Evolutionary conservation across 2,888 invertebrate genomes (phyloP), one percentile per base, ranked within the genome.

Genomic region (Chirona hameri): DNA sequence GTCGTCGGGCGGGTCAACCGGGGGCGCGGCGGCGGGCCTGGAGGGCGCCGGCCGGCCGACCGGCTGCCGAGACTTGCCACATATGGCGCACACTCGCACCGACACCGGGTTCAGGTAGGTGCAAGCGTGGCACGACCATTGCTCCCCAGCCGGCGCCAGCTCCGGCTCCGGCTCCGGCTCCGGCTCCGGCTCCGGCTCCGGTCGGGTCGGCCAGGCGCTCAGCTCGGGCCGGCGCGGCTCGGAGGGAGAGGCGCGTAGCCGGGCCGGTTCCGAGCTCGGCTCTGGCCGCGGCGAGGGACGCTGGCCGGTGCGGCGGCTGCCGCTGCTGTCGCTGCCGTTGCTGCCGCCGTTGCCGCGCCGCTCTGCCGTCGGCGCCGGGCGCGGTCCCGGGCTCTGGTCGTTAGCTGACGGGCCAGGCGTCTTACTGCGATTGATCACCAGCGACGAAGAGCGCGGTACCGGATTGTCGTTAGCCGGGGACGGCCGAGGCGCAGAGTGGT

Each of bases 51-150:
- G 52, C 27, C 52, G n/a, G 12, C 48, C 27, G 27, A 1, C n/a
- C 79, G 14, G 48, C n/a, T n/a, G 79, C 24, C 79, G 79, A n/a
- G 79, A 15, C 79, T 79, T 79, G 12, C 79, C 79, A 52, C 79
- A 79, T n/a, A 79, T 52, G 52, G 39, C 12, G 52, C 79, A 79
- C 48, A 79, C 52, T 0, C 15, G 14, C n/a, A 52, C 79, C 15
- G 48, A 4, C n/a, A 27, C 79, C 12, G 79, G 48, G 27, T 79
- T 79, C 48, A 79, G 48, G 79, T 52, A 79, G 15, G 79, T 79
- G 79, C 79, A 79, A 10, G 79, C 79, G 79, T 79, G 79, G 27
- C 79, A 79, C 3, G 79, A n/a, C 79, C 79, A 79, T 52, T 48
- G 52, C 79, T 39, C 46, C 46, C 1, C 24, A 46, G 46, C 21